These are phyloP conservation scores for Bucorvus abyssinicus DNA, from an alignment of 2,797 vertebrate species.

Conservation along the genomic window DNA sequence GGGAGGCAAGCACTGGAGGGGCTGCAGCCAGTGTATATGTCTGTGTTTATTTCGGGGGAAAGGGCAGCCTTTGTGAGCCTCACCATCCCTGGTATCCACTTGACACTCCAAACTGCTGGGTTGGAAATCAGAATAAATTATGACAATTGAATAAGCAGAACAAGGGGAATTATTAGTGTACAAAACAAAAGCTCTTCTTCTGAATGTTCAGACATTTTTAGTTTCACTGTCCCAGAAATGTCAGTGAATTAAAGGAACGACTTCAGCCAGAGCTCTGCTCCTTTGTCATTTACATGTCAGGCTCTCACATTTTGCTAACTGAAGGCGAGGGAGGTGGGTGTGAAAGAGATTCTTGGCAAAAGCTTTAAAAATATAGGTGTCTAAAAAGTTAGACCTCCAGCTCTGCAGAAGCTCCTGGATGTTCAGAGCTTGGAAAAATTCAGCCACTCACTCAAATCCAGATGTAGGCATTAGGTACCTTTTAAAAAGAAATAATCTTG, in stretches of 20 bases:
- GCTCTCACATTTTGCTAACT: constrained; percentile 44
- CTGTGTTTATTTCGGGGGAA: neutral
- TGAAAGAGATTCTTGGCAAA: constrained; percentile 25
- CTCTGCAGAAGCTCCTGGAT: neutral
- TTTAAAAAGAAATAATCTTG: neutral
- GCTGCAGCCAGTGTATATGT: neutral
- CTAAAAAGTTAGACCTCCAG: neutral
- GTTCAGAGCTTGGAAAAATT: neutral
- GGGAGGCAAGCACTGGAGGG: neutral
- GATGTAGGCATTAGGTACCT: neutral
- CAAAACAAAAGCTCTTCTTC: constrained; percentile 47
- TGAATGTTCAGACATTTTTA: constrained; percentile 41
- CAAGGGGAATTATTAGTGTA: constrained; percentile 44
- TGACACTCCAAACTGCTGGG: neutral
- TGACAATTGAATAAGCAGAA: constrained; percentile 42
- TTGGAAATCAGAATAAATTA: neutral
- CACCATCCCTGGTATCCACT: neutral
- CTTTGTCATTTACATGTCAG: constrained; percentile 55
- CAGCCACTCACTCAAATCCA: neutral
- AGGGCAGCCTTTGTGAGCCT: neutral
- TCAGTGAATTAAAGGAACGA: constrained; percentile 26
- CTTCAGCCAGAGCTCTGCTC: constrained; percentile 5
- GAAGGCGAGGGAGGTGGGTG: constrained; percentile 31
- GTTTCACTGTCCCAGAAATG: constrained; percentile 64
- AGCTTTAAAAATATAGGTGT: neutral